A percentile compares a stretch with the other conserved stretches of the same genome.
phyloP scores from a whole-genome alignment of 2,888 invertebrate species.

The Aquatica leii region DNA sequence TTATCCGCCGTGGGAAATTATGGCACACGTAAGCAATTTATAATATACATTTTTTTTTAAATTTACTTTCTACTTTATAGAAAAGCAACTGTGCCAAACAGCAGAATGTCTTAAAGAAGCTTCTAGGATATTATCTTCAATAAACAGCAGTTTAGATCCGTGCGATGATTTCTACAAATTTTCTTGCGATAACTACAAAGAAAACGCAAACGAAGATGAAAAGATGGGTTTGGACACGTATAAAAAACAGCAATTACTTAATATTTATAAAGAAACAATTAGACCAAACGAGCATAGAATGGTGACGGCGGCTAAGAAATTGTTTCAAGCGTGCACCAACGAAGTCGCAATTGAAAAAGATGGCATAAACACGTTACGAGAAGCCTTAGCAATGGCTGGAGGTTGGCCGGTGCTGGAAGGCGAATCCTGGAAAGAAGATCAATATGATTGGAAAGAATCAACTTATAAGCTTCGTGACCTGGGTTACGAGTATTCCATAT shows the following conservation, averaged over 20 bases:
- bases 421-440: constrained; percentile 58
- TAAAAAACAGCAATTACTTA: constrained; percentile 11
- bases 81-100: constrained; percentile 11
- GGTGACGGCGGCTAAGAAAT: constrained; percentile 40
- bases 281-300: constrained; percentile 36
- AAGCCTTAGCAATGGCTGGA: constrained; percentile 61
- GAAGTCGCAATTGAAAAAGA: constrained; percentile 50
- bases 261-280: constrained; percentile 33
- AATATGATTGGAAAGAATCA: constrained; percentile 54
- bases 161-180: constrained; percentile 28
- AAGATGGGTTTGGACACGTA: constrained; percentile 3
- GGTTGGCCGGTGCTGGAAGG: constrained; percentile 68
- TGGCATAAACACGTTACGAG: constrained; percentile 52
- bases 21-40: constrained; percentile 2
- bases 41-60: not conserved
- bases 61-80: no score
- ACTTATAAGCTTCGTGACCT: constrained; percentile 51
- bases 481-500: constrained; percentile 54
- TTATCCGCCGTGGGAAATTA: constrained; percentile 1
- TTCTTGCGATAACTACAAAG: constrained; percentile 21
- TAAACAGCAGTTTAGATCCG: constrained; percentile 19
- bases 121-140: constrained; percentile 13
- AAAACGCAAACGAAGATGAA: constrained; percentile 24
- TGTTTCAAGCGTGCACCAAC: constrained; percentile 55
- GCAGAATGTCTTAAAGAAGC: constrained; percentile 25